These are phyloP conservation scores for Cotesia chilonis DNA, from an alignment of 1,140 invertebrate genomes.

Conservation along the genomic window DNA sequence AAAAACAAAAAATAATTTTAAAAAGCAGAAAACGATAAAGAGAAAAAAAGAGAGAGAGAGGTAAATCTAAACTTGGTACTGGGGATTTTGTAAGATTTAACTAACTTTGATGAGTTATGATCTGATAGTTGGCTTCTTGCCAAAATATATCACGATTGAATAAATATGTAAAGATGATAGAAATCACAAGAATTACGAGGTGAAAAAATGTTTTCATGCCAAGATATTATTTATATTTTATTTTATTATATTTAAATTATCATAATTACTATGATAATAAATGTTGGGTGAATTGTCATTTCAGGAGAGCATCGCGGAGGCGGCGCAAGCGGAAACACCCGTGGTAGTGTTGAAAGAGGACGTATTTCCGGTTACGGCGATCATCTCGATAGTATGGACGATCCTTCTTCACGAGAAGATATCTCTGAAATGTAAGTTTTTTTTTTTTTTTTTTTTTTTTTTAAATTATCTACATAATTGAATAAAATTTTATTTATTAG, in stretches of 20 bases:
- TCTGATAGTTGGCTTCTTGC: conserved; percentile 1
- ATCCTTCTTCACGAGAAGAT: conserved; percentile 62
- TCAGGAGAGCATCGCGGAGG: conserved; percentile 56
- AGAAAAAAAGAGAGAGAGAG: too few relatives aligned
- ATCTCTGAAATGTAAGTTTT: conserved; percentile 62
- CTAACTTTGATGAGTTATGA: conserved; percentile 13
- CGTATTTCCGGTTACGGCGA: conserved; percentile 58
- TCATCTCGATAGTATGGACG: conserved; percentile 62
- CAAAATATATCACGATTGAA: conserved; percentile 20
- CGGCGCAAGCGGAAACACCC: conserved; percentile 54
- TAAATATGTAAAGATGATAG: background rate
- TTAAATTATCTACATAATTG: too few relatives aligned
- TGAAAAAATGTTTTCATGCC: background rate
- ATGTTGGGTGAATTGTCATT: conserved; percentile 34
- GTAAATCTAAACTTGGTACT: background rate
- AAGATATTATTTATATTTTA: background rate
- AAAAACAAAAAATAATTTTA: too few relatives aligned
- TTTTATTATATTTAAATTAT: background rate
- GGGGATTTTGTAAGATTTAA: conserved; percentile 8
- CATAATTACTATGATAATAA: background rate
- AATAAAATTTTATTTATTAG: too few relatives aligned
- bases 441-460: too few relatives aligned
- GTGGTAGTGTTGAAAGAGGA: conserved; percentile 58
- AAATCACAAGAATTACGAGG: background rate
- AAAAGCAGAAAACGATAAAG: too few relatives aligned